Evolutionary conservation across 2,888 invertebrate species (phyloP).

Genomic region (Adineta ricciae): DNA sequence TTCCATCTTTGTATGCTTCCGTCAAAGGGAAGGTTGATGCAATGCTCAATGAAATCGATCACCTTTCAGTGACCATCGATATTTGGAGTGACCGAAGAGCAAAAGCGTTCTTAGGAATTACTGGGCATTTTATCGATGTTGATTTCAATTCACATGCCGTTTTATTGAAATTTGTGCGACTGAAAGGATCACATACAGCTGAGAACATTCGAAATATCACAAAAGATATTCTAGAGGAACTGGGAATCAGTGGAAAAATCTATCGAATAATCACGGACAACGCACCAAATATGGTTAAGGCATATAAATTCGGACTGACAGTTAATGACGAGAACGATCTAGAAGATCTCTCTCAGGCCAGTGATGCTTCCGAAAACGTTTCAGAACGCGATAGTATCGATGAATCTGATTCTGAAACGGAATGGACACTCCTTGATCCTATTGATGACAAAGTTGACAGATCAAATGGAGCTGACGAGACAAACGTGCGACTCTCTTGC

Average conservation of each 20-base stretch:
- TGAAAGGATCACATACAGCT: neutral
- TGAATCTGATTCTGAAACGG: too few relatives aligned
- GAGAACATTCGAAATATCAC: neutral
- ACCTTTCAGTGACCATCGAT: neutral
- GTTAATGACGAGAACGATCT: neutral
- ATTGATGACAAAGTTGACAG: neutral
- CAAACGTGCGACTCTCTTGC: neutral
- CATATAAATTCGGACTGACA: neutral
- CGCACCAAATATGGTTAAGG: neutral
- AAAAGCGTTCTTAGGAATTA: neutral
- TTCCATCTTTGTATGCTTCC: too few relatives aligned
- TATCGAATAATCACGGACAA: neutral
- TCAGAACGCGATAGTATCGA: too few relatives aligned
- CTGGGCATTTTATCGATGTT: neutral
- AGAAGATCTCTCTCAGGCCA: too few relatives aligned
- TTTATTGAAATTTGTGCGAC: neutral
- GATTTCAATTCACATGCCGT: neutral
- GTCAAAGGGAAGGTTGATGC: neutral
- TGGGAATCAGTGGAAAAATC: neutral
- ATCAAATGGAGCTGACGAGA: neutral
- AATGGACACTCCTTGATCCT: neutral
- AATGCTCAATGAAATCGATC: neutral
- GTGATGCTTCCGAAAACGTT: too few relatives aligned
- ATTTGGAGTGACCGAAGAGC: neutral
- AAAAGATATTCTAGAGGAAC: neutral